Evolutionary conservation across 2,888 invertebrate species (phyloP), one percentile per base, ranked within the genome.

Genomic region (Emmelina monodactyla): DNA sequence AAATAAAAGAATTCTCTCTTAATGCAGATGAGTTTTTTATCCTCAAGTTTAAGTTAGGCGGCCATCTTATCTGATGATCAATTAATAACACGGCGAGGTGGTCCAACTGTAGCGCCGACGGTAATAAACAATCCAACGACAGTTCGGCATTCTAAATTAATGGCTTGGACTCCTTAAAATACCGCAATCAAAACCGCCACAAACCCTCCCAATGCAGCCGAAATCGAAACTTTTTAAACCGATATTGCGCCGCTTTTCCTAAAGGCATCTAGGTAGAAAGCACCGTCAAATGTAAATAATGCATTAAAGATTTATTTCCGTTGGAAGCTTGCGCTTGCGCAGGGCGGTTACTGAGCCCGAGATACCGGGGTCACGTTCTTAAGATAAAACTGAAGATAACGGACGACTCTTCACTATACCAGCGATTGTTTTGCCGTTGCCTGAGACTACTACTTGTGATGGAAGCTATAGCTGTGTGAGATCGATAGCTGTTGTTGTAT

Each of bases 301-400:
- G 42, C 48, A 57, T 53, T 55, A 52, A 47, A 50, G 56, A 55
- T 52, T 55, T 65, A 65, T 67, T 66, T 63, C 57, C 59, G 54
- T 58, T 54, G 50, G 44, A 29, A 14, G 29, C 13, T 14, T 42
- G 49, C 48, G 49, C 54, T 61, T 56, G 59, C 62, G 69, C 69
- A 69, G 73, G 70, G 70, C 67, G 71, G 73, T 69, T 66, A 66
- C 62, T 47, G 58, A 41, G 54, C 54, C 47, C 54, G 34, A 48
- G 78, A 78, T 75, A 78, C 64, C 46, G 62, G 64, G 78, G 78
- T 78, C 79, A 72, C 75, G 75, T 72, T 69, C 67, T 54, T 47
- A 41, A 68, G 79, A 78, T 78, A 78, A 72, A 58, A 53, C 49
- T 32, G 13, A 28, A 62, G 78, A 78, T 79, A 79, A 70, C 51